phyloP scores from a whole-genome alignment of 2,888 invertebrate genomes.

The Barypeithes pellucidus region DNA sequence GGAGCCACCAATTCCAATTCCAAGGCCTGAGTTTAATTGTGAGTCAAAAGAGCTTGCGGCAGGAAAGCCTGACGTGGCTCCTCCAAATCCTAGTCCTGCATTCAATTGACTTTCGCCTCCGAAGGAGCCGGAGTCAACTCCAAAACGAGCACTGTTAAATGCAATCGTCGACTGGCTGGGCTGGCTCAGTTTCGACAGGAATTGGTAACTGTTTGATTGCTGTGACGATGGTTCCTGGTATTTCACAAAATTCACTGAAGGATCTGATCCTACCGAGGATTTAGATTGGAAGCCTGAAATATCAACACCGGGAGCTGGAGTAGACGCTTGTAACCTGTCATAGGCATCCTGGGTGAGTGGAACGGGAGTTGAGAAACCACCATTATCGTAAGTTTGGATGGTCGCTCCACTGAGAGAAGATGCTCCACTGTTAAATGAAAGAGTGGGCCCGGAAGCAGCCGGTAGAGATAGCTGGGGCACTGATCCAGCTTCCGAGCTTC shows the following conservation, averaged over 20 bases:
- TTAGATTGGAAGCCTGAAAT: constrained; percentile 30
- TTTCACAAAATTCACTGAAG: constrained; percentile 34
- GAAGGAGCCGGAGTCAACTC: constrained; percentile 26
- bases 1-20: constrained; percentile 9
- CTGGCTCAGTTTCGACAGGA: constrained; percentile 27
- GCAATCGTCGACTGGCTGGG: constrained; percentile 28
- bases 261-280: constrained; percentile 9
- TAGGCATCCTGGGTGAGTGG: background rate
- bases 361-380: constrained; percentile 31
- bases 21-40: constrained; percentile 10
- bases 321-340: constrained; percentile 4
- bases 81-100: background rate
- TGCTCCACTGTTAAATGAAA: constrained; percentile 27
- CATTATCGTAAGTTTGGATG: constrained; percentile 32
- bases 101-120: too few species aligned
- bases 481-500: constrained; percentile 11
- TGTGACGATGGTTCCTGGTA: constrained; percentile 24
- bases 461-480: constrained; percentile 29
- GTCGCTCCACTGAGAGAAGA: constrained; percentile 19
- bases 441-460: constrained; percentile 18
- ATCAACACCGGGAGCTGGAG: constrained; percentile 28
- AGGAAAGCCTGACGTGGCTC: background rate
- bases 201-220: constrained; percentile 36
- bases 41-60: background rate
- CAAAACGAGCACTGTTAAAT: constrained; percentile 15